phyloP scores from a whole-genome alignment of 2,888 invertebrate species.

The Synanthedon formicaeformis region DNA sequence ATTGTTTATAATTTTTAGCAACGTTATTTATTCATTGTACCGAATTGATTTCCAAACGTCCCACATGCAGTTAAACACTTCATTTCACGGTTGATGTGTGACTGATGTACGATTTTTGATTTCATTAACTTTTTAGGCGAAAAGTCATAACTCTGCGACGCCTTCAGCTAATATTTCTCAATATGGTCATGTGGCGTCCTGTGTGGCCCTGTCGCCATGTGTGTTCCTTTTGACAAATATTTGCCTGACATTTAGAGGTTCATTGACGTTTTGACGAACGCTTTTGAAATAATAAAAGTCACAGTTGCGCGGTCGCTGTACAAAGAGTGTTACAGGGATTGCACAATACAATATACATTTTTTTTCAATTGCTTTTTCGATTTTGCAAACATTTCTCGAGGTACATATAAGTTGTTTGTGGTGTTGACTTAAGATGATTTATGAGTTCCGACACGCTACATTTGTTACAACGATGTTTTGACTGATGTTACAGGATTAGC shows the following conservation, averaged over 20 bases:
- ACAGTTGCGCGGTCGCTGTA: constrained; percentile 18
- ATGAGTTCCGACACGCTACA: constrained; percentile 37
- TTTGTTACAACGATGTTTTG: constrained; percentile 32
- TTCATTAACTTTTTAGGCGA: constrained; percentile 42
- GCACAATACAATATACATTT: constrained; percentile 14
- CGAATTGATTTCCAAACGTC: constrained; percentile 40
- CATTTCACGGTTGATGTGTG: constrained; percentile 55
- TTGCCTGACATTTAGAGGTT: constrained; percentile 55
- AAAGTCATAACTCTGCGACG: constrained; percentile 35
- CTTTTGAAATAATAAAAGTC: constrained; percentile 39
- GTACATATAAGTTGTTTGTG: constrained; percentile 36
- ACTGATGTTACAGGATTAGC: constrained; percentile 20
- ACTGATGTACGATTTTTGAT: constrained; percentile 47
- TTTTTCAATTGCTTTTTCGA: constrained; percentile 23
- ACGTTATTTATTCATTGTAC: constrained; percentile 13
- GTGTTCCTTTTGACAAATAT: constrained; percentile 51
- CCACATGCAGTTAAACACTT: constrained; percentile 26
- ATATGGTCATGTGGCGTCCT: constrained; percentile 39
- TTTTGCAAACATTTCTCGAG: constrained; percentile 39
- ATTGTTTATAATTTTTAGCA: not conserved
- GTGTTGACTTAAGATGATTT: constrained; percentile 58
- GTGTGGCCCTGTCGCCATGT: constrained; percentile 57
- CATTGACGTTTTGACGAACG: constrained; percentile 53
- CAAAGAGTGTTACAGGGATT: not conserved
- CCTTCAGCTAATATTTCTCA: constrained; percentile 45